Evolutionary conservation across 2,888 invertebrate species (phyloP), one percentile per base, ranked within the genome.

Genomic region (Netelia fuscicornis): DNA sequence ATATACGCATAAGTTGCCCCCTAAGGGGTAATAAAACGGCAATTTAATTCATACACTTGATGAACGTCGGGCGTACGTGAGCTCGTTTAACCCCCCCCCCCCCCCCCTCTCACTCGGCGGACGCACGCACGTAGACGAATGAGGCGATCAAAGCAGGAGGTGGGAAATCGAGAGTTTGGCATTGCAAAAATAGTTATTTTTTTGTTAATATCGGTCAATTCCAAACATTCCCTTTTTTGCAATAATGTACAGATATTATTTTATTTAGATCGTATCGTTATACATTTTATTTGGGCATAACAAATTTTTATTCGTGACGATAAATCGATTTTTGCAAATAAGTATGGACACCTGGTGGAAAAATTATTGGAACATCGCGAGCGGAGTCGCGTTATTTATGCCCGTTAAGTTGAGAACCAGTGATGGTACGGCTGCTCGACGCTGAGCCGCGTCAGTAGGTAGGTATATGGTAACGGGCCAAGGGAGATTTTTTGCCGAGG

Each of bases 41-140:
- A 93, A 93, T 93, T 93, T 93, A 93, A 93, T 93, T 93, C 93
- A 91, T 93, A 91, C 93, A 93, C 92, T 93, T 92, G 93, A 93
- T 92, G 92, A 93, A 92, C 91, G 90, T 90, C 89, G 85, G 70
- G 84, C 81, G 86, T 83, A 79, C 84, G 78, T 78, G 86, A 70
- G 72, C 86, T 85, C 74, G 78, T 70, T 62, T 64, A 64, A 64
- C 11, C 64, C 70, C 17, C 58, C 17, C 20, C 20, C 20, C 20
- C 20, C 20, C 20, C 20, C 17, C 17, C 0, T 17, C 17, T 17
- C 17, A 17, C 42, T 23, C 44, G 42, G 10, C 25, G n/a, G 70
- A 17, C 17, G 48, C 60, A 9, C 17, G 20, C 56, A 56, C 56
- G n/a, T 56, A 56, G 8, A 56, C 17, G 8, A n/a, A 58, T 1